Percentiles rank a stretch among this genome's conserved stretches.
Conservation (phyloP, 2,888 invertebrate species). For the Nebria brevicollis region DNA sequence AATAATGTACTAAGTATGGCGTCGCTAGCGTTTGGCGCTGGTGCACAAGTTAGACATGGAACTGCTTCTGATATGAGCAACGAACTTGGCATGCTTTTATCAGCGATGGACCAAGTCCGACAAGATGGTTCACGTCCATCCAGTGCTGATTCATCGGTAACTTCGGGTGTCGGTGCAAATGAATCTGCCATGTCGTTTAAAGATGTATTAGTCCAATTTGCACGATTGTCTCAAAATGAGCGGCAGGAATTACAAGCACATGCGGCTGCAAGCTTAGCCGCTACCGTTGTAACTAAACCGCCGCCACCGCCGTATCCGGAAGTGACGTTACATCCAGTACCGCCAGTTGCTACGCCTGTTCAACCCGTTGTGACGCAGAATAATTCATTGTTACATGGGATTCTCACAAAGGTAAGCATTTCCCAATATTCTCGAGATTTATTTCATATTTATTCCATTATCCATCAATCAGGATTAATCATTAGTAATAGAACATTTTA, state of each 20-base stretch:
- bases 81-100: slow-evolving; percentile 58
- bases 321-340: slow-evolving; percentile 80
- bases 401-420: slow-evolving; percentile 73
- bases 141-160: slow-evolving; percentile 66
- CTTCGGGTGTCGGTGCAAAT: slow-evolving; percentile 55
- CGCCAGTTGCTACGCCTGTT: slow-evolving; percentile 53
- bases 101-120: slow-evolving; percentile 57
- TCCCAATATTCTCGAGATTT: background rate
- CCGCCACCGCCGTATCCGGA: slow-evolving; percentile 80
- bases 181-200: slow-evolving; percentile 70
- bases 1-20: slow-evolving; percentile 41
- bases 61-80: slow-evolving; percentile 55
- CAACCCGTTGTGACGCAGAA: slow-evolving; percentile 26
- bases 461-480: no score
- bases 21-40: slow-evolving; percentile 63
- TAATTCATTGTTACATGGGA: slow-evolving; percentile 77
- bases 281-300: slow-evolving; percentile 58
- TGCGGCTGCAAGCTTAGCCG: slow-evolving; percentile 50
- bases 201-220: slow-evolving; percentile 80
- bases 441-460: no score
- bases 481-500: no score
- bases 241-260: slow-evolving; percentile 59
- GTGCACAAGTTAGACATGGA: slow-evolving; percentile 60
- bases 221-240: slow-evolving; percentile 69
- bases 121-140: slow-evolving; percentile 64